Evolutionary conservation across 2,797 vertebrate genomes (phyloP).

Genomic region (Scleropages formosus): DNA sequence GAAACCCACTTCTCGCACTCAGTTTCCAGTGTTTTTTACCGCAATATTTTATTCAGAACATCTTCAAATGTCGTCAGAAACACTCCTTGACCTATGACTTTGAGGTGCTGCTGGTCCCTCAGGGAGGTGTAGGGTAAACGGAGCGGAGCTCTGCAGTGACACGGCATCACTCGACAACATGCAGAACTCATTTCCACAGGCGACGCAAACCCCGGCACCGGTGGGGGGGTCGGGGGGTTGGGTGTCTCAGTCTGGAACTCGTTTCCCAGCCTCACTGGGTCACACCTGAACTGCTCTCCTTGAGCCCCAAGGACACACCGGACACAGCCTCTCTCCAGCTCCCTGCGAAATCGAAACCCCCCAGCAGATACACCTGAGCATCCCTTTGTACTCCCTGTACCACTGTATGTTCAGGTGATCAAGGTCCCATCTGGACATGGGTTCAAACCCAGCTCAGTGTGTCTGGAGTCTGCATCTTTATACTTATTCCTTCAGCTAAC

Average conservation of each 20-base stretch:
- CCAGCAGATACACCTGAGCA: conserved; percentile 11
- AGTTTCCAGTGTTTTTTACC: too few relatives aligned
- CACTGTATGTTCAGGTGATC: too few relatives aligned
- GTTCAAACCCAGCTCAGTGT: too few relatives aligned
- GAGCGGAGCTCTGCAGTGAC: neutral
- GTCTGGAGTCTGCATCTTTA: too few relatives aligned
- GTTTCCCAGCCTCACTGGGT: neutral
- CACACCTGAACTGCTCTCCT: conserved; percentile 16
- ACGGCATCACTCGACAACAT: neutral
- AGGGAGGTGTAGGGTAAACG: neutral
- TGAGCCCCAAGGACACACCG: neutral
- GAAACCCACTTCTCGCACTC: too few relatives aligned
- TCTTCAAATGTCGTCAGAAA: conserved; percentile 6
- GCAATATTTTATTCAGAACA: too few relatives aligned
- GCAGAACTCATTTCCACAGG: neutral
- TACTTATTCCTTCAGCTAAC: too few relatives aligned
- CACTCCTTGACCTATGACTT: conserved; percentile 6
- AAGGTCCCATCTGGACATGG: too few relatives aligned
- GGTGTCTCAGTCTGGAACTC: neutral
- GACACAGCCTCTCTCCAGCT: neutral
- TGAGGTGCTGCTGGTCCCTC: conserved; percentile 1
- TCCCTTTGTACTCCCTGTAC: conserved; percentile 22
- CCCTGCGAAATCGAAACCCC: neutral
- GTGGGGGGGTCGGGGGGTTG: neutral
- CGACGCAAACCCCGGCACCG: neutral